A percentile compares a stretch with the other conserved stretches of the same genome.
Conservation (phyloP, 2,113 vertebrate species). For the Sclerurus mexicanus region DNA sequence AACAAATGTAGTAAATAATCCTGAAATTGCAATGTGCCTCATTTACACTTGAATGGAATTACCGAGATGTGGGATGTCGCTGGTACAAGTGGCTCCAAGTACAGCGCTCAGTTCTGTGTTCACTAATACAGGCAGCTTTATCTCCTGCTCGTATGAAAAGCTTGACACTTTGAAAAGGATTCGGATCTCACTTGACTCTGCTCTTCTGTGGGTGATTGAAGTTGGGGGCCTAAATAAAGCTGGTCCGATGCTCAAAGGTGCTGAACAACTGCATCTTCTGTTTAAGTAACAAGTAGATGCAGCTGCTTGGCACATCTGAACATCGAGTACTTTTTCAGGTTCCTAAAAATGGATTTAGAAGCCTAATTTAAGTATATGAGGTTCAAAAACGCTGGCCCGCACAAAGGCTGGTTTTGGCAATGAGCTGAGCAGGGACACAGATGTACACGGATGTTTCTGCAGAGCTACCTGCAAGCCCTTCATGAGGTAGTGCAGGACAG, state of each 20-base stretch:
- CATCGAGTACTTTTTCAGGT: not conserved
- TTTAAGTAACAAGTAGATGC: not conserved
- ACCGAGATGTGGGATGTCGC: not conserved
- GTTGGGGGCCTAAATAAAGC: slow-evolving; percentile 10
- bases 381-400: not conserved
- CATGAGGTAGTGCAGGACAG: not conserved
- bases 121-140: not conserved
- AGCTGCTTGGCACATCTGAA: not conserved
- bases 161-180: not conserved
- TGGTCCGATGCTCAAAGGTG: not conserved
- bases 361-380: not conserved
- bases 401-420: not conserved
- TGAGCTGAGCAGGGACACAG: not conserved
- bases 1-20: slow-evolving; percentile 56
- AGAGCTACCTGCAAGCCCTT: not conserved
- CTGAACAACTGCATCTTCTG: not conserved
- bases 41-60: slow-evolving; percentile 52
- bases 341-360: slow-evolving; percentile 5
- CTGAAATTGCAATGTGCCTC: slow-evolving; percentile 6
- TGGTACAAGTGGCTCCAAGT: slow-evolving; percentile 9
- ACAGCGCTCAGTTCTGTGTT: not conserved
- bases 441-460: not conserved
- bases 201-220: not conserved
- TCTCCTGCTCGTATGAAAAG: not conserved
- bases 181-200: not conserved